Conservation (phyloP, 2,888 invertebrate species). For the Rambutsinella grinnellia region DNA sequence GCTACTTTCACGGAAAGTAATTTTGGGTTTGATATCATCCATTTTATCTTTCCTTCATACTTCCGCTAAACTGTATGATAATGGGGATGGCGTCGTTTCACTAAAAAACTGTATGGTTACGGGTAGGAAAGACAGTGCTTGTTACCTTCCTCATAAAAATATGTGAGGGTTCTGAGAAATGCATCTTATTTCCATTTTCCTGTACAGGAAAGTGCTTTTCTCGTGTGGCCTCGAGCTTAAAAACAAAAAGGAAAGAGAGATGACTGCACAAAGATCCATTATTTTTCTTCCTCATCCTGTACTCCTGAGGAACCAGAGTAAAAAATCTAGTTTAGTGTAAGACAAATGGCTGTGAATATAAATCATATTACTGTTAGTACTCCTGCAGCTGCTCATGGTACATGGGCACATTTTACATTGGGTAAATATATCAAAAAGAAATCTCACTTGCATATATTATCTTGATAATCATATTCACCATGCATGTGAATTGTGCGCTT, state of each 20-base stretch:
- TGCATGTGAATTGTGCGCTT: too few species aligned
- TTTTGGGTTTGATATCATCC: too few species aligned
- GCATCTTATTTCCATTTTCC: conserved; percentile 9
- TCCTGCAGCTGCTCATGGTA: background rate
- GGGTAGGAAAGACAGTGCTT: too few species aligned
- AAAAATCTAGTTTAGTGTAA: conserved; percentile 43
- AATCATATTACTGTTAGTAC: conserved; percentile 39
- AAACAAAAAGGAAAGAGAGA: conserved; percentile 15
- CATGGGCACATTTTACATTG: conserved; percentile 9
- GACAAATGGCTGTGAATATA: conserved; percentile 46
- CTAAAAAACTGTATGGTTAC: too few species aligned
- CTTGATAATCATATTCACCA: background rate
- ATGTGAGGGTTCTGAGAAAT: too few species aligned
- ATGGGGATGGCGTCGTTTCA: too few species aligned
- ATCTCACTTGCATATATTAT: conserved; percentile 13
- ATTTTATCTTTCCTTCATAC: too few species aligned
- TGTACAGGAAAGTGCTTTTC: background rate
- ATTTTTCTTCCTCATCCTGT: conserved; percentile 22
- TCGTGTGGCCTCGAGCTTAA: conserved; percentile 5
- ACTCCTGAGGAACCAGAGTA: conserved; percentile 3
- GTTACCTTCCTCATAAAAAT: too few species aligned
- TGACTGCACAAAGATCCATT: conserved; percentile 24
- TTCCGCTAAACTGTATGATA: too few species aligned
- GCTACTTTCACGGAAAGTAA: too few species aligned
- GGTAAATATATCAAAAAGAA: conserved; percentile 23